These are phyloP conservation scores for Mormyrops boulengeri DNA, from an alignment of 2,797 vertebrate species.

Conservation along the genomic window DNA sequence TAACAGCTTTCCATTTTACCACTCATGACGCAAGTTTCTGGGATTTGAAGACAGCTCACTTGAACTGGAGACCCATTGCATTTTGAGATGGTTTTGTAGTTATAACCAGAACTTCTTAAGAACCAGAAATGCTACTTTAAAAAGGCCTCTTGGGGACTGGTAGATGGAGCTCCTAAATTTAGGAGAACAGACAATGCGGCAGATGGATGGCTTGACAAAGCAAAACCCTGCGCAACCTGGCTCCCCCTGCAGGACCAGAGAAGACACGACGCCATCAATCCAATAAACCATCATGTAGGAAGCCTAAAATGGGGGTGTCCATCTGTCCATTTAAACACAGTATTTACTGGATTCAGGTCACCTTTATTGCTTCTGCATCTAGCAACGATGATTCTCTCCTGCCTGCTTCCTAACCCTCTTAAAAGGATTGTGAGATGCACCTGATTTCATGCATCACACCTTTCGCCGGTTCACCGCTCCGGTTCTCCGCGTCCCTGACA, in stretches of 20 bases:
- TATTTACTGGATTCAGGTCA: neutral
- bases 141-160: neutral
- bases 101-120: neutral
- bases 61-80: neutral
- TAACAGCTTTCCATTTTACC: neutral
- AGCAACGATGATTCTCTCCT: neutral
- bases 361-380: neutral
- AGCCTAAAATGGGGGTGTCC: neutral
- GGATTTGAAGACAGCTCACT: neutral
- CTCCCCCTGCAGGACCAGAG: neutral
- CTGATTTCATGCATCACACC: neutral
- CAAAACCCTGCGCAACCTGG: neutral
- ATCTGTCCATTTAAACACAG: neutral
- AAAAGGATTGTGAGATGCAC: neutral
- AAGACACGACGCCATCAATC: neutral
- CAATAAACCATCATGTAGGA: neutral
- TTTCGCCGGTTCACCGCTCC: neutral
- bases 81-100: neutral
- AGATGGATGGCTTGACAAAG: neutral
- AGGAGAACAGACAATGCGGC: neutral
- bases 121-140: neutral
- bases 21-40: neutral
- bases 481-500: neutral
- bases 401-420: neutral
- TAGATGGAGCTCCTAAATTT: neutral